Conservation (phyloP, 2,113 vertebrate genomes). For the Thomomys bottae region DNA sequence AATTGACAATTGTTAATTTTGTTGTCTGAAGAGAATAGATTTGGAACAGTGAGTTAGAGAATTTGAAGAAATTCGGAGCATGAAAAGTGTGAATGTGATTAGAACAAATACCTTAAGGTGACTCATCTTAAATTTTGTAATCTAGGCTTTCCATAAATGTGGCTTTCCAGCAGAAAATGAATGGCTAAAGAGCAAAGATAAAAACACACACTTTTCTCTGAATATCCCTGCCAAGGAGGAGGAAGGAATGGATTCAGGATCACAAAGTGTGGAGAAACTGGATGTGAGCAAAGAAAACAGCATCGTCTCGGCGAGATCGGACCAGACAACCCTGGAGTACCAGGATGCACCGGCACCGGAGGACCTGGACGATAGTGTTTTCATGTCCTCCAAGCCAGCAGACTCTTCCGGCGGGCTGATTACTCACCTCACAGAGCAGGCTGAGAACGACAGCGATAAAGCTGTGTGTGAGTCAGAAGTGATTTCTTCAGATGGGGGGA, state of each 20-base stretch:
- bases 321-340: slow-evolving; percentile 90
- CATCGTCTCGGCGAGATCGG: slow-evolving; percentile 84
- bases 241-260: slow-evolving; percentile 68
- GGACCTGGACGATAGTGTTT: slow-evolving; percentile 82
- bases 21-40: slow-evolving; percentile 32
- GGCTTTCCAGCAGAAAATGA: slow-evolving; percentile 56
- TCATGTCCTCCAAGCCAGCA: slow-evolving; percentile 76
- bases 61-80: neutral
- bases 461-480: slow-evolving; percentile 33
- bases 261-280: slow-evolving; percentile 74
- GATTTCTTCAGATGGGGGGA: slow-evolving; percentile 25
- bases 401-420: slow-evolving; percentile 56
- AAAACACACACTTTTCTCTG: slow-evolving; percentile 53
- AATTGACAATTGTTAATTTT: neutral
- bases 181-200: slow-evolving; percentile 77
- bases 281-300: slow-evolving; percentile 85
- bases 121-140: neutral
- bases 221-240: slow-evolving; percentile 13
- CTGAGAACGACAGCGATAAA: slow-evolving; percentile 53
- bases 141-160: slow-evolving; percentile 78
- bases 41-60: slow-evolving; percentile 36
- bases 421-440: slow-evolving; percentile 9
- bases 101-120: neutral
- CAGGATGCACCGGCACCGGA: slow-evolving; percentile 87
- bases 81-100: neutral